Base-by-base conservation (phyloP, 2,797 vertebrate genomes). In the Rhadinocentrus ornatus region DNA sequence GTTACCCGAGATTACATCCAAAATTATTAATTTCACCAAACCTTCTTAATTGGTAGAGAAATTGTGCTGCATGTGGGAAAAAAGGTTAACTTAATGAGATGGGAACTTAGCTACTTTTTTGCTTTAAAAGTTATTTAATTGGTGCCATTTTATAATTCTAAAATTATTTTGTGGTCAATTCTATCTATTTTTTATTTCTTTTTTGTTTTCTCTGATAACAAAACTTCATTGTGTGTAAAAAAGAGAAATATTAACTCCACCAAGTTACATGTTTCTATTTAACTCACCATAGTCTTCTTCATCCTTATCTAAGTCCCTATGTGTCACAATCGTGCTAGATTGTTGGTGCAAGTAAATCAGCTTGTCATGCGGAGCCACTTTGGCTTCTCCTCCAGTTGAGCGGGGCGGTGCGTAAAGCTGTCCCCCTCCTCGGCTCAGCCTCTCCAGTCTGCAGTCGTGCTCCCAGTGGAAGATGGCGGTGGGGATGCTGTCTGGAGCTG, bases 401-500 rank as follows among this genome's bases (percentile, higher is more conserved):
- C 35, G 64, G 62, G 66, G 78, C 73, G 77, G 84, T 83, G 84
- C 67, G 82, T 81, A 61, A 77, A 61, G 69, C 80, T 81, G 26
- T 77, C 79, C 73, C 69, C 68, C 69, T 69, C 80, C 44, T n/a
- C 53, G 76, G 65, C 82, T 46, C 80, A 59, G 84, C 79, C 75
- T 71, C 75, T 71, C 81, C 86, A 67, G 84, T 72, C 82, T 18
- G 83, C 87, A 87, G 88, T 86, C 84, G 80, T 62, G 90, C 91
- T 91, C 86, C 90, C 87, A 85, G 91, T 61, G 93, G 95, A 97
- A 97, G 94, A 97, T 97, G 96, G 96, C 96, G 96, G 90, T 92
- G 77, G 88, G 93, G 94, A 90, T 93, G 91, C 91, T 93, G 90
- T 86, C 90, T 76, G 91, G 80, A 66, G 81, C 89, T 73, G 91